These are phyloP conservation scores for Aegotheles bennettii DNA, from an alignment of 2,113 vertebrate genomes.

Conservation along the genomic window DNA sequence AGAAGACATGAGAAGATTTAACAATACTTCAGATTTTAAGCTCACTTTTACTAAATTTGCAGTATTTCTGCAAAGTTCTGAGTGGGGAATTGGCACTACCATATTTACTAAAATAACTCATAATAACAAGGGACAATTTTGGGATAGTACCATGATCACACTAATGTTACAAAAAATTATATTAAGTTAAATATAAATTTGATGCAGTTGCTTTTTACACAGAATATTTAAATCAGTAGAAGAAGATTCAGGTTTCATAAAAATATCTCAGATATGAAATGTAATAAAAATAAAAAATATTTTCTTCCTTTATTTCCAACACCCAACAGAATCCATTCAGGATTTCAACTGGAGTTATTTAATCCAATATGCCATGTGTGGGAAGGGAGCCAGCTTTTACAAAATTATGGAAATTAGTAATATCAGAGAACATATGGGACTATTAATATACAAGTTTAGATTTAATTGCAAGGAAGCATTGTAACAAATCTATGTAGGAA, in stretches of 20 bases:
- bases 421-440: conserved; percentile 9
- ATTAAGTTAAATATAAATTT: background rate
- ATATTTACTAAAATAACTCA: background rate
- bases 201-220: background rate
- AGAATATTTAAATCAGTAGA: background rate
- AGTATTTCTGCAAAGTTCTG: background rate
- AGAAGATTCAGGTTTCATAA: background rate
- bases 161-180: background rate
- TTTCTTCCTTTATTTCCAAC: background rate
- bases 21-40: background rate
- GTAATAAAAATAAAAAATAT: background rate
- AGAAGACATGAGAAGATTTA: background rate
- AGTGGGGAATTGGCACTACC: background rate
- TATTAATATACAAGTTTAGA: background rate
- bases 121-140: background rate
- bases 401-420: background rate
- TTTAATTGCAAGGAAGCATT: background rate
- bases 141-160: background rate
- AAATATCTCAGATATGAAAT: background rate
- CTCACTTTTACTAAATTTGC: background rate
- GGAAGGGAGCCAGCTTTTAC: background rate
- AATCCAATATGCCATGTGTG: background rate
- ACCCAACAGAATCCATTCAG: background rate
- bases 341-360: background rate
- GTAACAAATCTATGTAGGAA: background rate